These are phyloP conservation scores for Eupeodes latifasciatus DNA, from an alignment of 2,888 invertebrate genomes.

Conservation along the genomic window DNA sequence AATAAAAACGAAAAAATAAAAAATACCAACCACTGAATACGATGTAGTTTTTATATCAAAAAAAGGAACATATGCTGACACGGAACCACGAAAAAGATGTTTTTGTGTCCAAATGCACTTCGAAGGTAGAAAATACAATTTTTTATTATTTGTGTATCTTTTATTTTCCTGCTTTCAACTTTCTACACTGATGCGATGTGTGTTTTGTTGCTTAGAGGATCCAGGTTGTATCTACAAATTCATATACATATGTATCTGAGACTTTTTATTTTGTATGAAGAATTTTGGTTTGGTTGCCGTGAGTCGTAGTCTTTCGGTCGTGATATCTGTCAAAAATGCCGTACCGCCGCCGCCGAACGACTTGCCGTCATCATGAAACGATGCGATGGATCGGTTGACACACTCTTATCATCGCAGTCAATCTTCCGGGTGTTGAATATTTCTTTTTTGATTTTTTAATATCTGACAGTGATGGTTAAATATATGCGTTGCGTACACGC, in stretches of 20 bases:
- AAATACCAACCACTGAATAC: constrained; percentile 36
- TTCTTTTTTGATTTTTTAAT: constrained; percentile 47
- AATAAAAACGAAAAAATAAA: not conserved
- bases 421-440: constrained; percentile 68
- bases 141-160: constrained; percentile 34
- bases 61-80: constrained; percentile 53
- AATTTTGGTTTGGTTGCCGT: constrained; percentile 24
- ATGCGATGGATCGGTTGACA: constrained; percentile 67
- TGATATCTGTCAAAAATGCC: constrained; percentile 62
- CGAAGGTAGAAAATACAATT: constrained; percentile 2
- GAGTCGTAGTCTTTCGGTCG: constrained; percentile 14
- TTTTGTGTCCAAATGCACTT: constrained; percentile 54
- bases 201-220: not conserved
- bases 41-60: constrained; percentile 18
- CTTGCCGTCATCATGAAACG: constrained; percentile 7
- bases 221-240: not conserved
- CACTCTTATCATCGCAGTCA: constrained; percentile 63
- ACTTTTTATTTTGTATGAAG: constrained; percentile 3
- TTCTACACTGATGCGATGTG: not conserved
- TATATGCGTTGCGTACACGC: not conserved
- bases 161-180: not conserved
- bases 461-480: constrained; percentile 37
- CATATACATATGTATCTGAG: constrained; percentile 9
- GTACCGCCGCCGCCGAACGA: not conserved
- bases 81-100: constrained; percentile 42